A percentile compares a stretch with the other conserved stretches of the same genome.
phyloP scores from a whole-genome alignment of 2,797 vertebrate species.

The Acipenser oxyrinchus region DNA sequence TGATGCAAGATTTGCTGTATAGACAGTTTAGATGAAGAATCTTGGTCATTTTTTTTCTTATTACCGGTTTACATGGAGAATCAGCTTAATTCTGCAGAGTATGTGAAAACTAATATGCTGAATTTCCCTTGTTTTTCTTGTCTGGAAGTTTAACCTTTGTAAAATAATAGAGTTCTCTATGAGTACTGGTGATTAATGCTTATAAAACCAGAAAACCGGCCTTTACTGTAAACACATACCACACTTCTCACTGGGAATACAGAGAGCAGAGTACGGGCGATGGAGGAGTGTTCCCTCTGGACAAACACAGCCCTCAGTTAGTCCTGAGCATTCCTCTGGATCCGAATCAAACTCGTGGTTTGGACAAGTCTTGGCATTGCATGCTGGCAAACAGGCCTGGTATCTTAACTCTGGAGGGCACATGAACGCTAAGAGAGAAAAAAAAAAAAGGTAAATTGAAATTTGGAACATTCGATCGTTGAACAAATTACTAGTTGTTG shows the following conservation, averaged over 20 bases:
- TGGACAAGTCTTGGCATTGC: slow-evolving; percentile 77
- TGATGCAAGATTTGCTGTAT: too few relatives aligned
- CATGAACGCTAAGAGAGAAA: slow-evolving; percentile 61
- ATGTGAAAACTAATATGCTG: too few relatives aligned
- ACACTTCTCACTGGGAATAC: slow-evolving; percentile 80
- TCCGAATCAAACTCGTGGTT: slow-evolving; percentile 65
- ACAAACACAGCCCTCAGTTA: slow-evolving; percentile 87
- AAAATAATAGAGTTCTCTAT: not conserved
- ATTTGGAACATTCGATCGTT: not conserved
- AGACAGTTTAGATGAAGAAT: too few relatives aligned
- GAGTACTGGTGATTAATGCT: not conserved
- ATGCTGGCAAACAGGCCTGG: slow-evolving; percentile 77
- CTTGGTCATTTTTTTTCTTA: too few relatives aligned
- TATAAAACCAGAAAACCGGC: not conserved
- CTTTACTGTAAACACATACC: slow-evolving; percentile 50
- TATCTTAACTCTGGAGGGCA: slow-evolving; percentile 77
- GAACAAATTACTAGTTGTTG: not conserved
- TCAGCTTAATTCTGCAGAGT: too few relatives aligned
- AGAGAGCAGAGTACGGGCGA: slow-evolving; percentile 71
- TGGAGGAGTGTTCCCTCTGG: slow-evolving; percentile 77
- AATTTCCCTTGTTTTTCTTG: not conserved
- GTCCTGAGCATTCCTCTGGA: slow-evolving; percentile 69
- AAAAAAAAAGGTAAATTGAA: not conserved
- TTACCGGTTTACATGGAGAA: too few relatives aligned
- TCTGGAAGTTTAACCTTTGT: too few relatives aligned